These are phyloP conservation scores for Aramus guarauna DNA, from an alignment of 2,113 vertebrate species.

Conservation along the genomic window DNA sequence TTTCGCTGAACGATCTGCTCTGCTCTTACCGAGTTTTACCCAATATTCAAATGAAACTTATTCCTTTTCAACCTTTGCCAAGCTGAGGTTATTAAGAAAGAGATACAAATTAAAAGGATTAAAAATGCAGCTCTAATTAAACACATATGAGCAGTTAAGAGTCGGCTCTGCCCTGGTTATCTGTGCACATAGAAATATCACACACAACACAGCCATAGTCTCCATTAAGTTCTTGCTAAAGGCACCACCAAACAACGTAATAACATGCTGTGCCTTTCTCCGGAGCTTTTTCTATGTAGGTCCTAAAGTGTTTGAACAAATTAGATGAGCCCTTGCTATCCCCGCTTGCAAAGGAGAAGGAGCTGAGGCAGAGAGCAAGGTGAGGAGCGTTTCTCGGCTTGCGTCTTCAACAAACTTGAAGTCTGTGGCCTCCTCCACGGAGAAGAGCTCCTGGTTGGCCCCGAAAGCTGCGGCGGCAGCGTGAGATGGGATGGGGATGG, in stretches of 20 bases:
- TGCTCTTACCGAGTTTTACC: slow-evolving; percentile 39
- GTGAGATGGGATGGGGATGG: not conserved
- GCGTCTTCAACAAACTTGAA: not conserved
- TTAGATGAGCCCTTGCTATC: not conserved
- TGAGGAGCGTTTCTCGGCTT: not conserved
- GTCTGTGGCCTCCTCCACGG: rapidly evolving
- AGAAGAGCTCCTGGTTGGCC: not conserved
- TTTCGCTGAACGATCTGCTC: slow-evolving; percentile 35
- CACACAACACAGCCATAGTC: not conserved
- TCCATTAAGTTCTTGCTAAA: slow-evolving; percentile 33
- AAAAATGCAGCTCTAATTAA: slow-evolving; percentile 67
- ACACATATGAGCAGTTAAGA: slow-evolving; percentile 31
- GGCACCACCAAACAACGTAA: not conserved
- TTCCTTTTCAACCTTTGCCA: slow-evolving; percentile 64
- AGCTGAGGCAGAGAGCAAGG: not conserved
- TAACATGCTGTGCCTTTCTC: not conserved
- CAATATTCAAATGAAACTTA: slow-evolving; percentile 57
- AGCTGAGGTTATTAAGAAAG: slow-evolving; percentile 62
- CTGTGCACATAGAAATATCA: slow-evolving; percentile 38
- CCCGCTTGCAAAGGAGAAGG: not conserved
- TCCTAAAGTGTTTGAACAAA: not conserved
- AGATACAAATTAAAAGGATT: slow-evolving; percentile 72
- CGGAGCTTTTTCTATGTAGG: not conserved
- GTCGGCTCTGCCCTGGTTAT: slow-evolving; percentile 53
- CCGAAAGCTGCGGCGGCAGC: not conserved